Base-by-base conservation (phyloP, 1,140 invertebrate genomes). In the Temnothorax nylanderi region DNA sequence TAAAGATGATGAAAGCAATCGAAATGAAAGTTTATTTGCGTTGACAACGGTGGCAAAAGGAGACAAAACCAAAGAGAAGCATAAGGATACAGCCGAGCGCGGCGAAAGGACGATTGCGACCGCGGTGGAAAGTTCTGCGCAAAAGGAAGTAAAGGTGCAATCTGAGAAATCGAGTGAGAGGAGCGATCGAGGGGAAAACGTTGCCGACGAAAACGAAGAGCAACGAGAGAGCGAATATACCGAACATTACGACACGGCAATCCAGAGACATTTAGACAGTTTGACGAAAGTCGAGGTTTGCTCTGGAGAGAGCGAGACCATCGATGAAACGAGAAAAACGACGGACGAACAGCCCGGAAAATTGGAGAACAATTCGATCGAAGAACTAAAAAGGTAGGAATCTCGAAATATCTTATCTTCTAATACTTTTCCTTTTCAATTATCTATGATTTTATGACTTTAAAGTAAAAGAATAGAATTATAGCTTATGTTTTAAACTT, bases 161-260 rank as follows among this genome's bases (percentile, higher is more conserved):
- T 54, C 13, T 60, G 78, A 76, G 75, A 65, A 69, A 49, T 72
- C 44, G 1, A 51, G 21, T 44, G 58, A 69, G 82, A 77, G 92
- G 89, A 90, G 94, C 54, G 21, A 78, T 64, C 37, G 41, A 89
- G 18, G 44, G 74, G 65, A 58, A 60, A 78, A 54, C 7, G 4
- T 34, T n/a, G 5, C 26, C 0, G 18, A 74, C 51, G 41, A 77
- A 64, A n/a, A 21, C 3, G 88, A 90, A 18, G 69, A 88, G 21
- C 96, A 97, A 89, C 95, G 96, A 76, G 96, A 97, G 90, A 95
- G 96, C 78, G 96, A 97, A 89, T 96, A 96, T 89, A 97, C 96
- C 67, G 97, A 97, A 89, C 96, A 96, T 78, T 96, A 96, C 75
- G 95, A 96, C 32, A 92, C 95, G 10, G 96, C 96, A 13, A 96